Evolutionary conservation across 2,888 invertebrate species (phyloP), one percentile per base, ranked within the genome.

Genomic region (Philhelius pedissequus): DNA sequence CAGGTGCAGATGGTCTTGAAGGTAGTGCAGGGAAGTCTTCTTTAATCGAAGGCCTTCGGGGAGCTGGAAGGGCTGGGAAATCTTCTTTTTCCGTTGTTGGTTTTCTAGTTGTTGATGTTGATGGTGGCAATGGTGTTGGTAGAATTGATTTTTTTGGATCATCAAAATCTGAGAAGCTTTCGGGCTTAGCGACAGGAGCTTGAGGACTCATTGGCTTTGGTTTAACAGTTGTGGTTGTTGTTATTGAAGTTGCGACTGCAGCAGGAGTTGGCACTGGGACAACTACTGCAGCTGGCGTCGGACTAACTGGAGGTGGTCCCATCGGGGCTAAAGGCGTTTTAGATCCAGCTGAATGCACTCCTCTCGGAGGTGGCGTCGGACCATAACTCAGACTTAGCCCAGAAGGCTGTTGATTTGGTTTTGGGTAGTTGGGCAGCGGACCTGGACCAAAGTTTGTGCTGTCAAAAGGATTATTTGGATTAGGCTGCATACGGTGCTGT

Each of bases 361-460:
- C 86, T 15, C 58, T 30, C n/a, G 69, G 50, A 4, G 71, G 81
- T 20, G 66, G 58, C 4, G 76, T 71, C 0, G 81, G 81, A 1
- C 81, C 86, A 77, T 90, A 90, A 71, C 91, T 90, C 32, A 90
- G 80, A 60, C 91, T 91, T 30, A 89, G 86, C 15, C 89, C 90
- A 4, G 88, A 90, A 0, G 91, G 90, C 50, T 91, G 91, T 9
- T 89, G 84, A 25, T 88, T 88, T 48, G 88, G 86, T 0, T 48
- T 48, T 13, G 48, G 48, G n/a, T 64, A 64, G 4, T 32, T 18
- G 87, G 87, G 84, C 88, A 90, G 1, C 88, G 56, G 62, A 15
- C 75, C 75, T 15, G 70, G n/a, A 9, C 66, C 32, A 4, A 18
- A 27, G 30, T 75, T 60, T 0, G 66, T 18, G 11, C 25, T 45